phyloP scores from a whole-genome alignment of 1,140 invertebrate genomes.

The Trypoxylus dichotomus region DNA sequence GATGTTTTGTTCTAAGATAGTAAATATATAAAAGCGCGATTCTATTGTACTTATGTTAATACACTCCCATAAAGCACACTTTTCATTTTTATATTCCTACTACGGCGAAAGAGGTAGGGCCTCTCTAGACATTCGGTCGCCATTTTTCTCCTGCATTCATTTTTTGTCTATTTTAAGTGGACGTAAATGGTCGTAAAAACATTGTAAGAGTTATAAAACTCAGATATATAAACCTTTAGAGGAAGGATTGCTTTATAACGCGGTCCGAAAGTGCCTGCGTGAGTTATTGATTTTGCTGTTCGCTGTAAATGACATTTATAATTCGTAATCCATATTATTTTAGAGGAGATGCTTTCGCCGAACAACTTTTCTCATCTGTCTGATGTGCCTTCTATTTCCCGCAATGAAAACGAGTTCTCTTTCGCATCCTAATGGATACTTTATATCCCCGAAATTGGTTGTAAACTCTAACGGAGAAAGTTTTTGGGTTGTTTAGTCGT shows the following conservation, averaged over 20 bases:
- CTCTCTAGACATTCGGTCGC: background rate
- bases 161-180: constrained; percentile 3
- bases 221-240: background rate
- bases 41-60: background rate
- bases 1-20: background rate
- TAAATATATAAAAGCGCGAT: background rate
- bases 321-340: background rate
- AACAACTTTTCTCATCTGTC: too few relatives aligned
- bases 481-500: too few relatives aligned
- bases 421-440: too few relatives aligned
- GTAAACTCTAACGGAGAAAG: too few relatives aligned
- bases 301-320: background rate
- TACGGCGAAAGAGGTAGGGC: background rate
- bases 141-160: background rate
- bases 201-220: background rate
- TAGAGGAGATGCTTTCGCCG: too few relatives aligned
- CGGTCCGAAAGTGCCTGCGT: background rate
- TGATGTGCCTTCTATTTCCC: too few relatives aligned
- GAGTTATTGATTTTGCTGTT: background rate
- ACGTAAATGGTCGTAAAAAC: background rate
- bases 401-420: too few relatives aligned
- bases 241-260: background rate
- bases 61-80: background rate
- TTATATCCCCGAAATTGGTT: too few relatives aligned
- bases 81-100: background rate